Evolutionary conservation across 2,888 invertebrate genomes (phyloP).

Genomic region (Cryptus viduatorius): DNA sequence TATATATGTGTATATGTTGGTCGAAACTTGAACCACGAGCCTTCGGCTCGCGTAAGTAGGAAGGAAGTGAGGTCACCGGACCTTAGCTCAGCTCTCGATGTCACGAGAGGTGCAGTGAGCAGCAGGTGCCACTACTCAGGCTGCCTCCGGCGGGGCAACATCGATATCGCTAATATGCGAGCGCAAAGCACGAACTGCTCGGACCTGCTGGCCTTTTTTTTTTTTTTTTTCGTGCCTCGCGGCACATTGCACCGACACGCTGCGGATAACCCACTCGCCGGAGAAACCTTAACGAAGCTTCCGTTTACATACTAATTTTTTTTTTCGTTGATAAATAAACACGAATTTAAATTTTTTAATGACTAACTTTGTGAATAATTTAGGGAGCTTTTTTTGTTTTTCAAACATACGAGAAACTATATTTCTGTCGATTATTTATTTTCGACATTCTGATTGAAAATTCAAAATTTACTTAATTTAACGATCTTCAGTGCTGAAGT

Average conservation of each 20-base stretch:
- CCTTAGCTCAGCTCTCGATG: constrained; percentile 76
- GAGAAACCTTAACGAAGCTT: constrained; percentile 23
- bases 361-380: neutral
- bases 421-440: neutral
- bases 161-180: constrained; percentile 64
- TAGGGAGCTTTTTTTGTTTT: neutral
- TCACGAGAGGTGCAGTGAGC: constrained; percentile 71
- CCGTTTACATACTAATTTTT: constrained; percentile 23
- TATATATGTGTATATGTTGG: neutral
- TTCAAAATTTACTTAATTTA: neutral
- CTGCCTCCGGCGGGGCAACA: constrained; percentile 43
- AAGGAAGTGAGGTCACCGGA: constrained; percentile 81
- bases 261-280: neutral
- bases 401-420: neutral
- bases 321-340: neutral
- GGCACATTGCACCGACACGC: constrained; percentile 1
- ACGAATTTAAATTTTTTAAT: constrained; percentile 1
- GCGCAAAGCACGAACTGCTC: constrained; percentile 26
- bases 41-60: constrained; percentile 72
- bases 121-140: constrained; percentile 59
- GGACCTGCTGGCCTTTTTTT: constrained; percentile 33
- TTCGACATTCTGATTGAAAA: neutral
- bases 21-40: constrained; percentile 57
- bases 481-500: neutral
- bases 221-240: neutral